These are phyloP conservation scores for Atta cephalotes DNA, from an alignment of 1,140 invertebrate genomes.

Conservation along the genomic window DNA sequence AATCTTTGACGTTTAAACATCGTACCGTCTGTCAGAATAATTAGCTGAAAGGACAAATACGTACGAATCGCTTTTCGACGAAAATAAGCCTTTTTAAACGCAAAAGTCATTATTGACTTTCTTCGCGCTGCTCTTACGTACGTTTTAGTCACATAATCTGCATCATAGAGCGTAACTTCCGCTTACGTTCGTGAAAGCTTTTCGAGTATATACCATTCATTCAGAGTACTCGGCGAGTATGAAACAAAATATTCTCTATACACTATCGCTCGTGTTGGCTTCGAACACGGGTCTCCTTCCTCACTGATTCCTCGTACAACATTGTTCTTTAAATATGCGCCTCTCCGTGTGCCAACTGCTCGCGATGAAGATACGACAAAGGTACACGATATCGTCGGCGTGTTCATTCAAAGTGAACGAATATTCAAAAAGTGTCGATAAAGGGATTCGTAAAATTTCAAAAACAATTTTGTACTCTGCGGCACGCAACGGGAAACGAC, in stretches of 20 bases:
- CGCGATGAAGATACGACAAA: constrained; percentile 31
- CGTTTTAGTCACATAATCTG: constrained; percentile 36
- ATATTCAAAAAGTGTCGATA: constrained; percentile 54
- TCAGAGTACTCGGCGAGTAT: neutral
- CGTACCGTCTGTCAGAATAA: neutral
- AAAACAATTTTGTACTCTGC: constrained; percentile 82
- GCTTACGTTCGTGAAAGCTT: constrained; percentile 15
- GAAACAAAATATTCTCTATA: constrained; percentile 43
- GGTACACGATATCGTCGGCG: constrained; percentile 35
- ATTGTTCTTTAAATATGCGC: neutral
- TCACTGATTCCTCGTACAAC: neutral
- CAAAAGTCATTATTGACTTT: constrained; percentile 16
- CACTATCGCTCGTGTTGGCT: constrained; percentile 26
- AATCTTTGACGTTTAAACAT: constrained; percentile 15
- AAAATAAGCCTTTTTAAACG: constrained; percentile 24
- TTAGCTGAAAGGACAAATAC: constrained; percentile 30
- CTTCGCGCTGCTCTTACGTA: neutral
- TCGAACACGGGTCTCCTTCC: neutral
- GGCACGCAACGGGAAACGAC: constrained; percentile 71
- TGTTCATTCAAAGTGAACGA: constrained; percentile 19
- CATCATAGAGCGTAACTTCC: constrained; percentile 48
- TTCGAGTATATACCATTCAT: constrained; percentile 19
- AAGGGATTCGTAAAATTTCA: constrained; percentile 72
- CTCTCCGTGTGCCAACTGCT: constrained; percentile 28
- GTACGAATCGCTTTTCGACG: constrained; percentile 18